Evolutionary conservation across 1,140 invertebrate species (phyloP).

Genomic region (Bombus confusus): DNA sequence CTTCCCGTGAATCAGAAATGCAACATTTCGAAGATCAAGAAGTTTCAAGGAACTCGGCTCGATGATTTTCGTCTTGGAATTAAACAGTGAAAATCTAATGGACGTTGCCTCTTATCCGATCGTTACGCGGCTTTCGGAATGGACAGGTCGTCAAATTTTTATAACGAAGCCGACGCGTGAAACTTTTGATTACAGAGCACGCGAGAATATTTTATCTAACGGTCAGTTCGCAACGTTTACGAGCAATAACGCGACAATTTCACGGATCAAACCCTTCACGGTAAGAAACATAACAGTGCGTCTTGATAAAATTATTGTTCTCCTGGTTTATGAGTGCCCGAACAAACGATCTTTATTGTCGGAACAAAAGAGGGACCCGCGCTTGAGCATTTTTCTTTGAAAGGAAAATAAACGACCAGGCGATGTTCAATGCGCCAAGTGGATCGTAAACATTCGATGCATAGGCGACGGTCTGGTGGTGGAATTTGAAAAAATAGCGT

Average conservation of each 20-base stretch:
- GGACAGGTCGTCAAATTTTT: slow-evolving; percentile 25
- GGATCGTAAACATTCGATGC: slow-evolving; percentile 5
- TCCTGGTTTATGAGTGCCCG: slow-evolving; percentile 12
- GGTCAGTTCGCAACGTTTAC: background rate
- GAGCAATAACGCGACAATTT: slow-evolving; percentile 18
- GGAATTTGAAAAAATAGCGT: background rate
- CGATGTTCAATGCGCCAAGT: background rate
- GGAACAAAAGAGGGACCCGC: background rate
- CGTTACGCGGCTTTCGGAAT: background rate
- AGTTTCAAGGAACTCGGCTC: background rate
- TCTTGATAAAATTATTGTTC: slow-evolving; percentile 27
- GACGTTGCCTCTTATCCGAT: background rate
- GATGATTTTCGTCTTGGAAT: background rate
- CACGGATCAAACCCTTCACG: background rate
- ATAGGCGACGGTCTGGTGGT: background rate
- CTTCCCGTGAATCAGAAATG: background rate
- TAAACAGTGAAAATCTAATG: background rate
- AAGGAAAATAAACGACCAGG: background rate
- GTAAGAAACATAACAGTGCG: background rate
- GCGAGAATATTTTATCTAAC: slow-evolving; percentile 10
- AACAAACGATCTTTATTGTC: background rate
- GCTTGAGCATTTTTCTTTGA: background rate
- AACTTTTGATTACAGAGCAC: slow-evolving; percentile 24
- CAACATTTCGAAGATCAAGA: background rate
- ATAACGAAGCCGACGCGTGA: background rate